Base-by-base conservation (phyloP, 2,113 vertebrate species). In the Cynocephalus volans region DNA sequence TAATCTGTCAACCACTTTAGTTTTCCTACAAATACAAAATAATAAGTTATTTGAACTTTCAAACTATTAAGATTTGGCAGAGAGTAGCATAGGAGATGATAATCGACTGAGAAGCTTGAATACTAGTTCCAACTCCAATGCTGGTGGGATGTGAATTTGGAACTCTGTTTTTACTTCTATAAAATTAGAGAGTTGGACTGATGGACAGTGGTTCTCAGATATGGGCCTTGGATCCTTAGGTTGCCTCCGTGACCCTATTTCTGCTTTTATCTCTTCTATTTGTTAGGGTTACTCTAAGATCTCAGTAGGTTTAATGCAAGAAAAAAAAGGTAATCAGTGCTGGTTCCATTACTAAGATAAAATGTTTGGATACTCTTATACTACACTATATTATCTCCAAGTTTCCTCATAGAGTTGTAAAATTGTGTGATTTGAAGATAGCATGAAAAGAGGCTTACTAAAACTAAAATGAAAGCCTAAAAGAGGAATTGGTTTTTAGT, bases 11-110 rank as follows among this genome's bases (percentile, higher is more conserved):
- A 56, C 52, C n/a, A 6, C 54, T 80, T 79, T 52, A 70, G 64
- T 81, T 96, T 70, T 84, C 73, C 88, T 93, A 28, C n/a, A 93
- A 88, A 77, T 33, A 41, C 67, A 69, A 90, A 93, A n/a, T 75
- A 85, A 31, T 52, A 70, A 69, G 3, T 72, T 54, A 70, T 69
- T 58, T 83, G 54, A 64, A 73, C 64, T 89, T 84, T 50, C 54
- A n/a, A 73, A 19, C 11, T 8, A 8, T n/a, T n/a, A 76, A 54
- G 17, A 18, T 67, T 75, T 67, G 65, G 24, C 65, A 19, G 50
- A 60, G n/a, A 79, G 50, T 26, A 58, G 12, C 7, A 26, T 4
- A 12, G 52, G n/a, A 69, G 21, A 15, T 41, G 28, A 4, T 13
- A 6, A 6, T 73, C 31, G 19, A 76, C 26, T 36, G 58, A 80